Evolutionary conservation across 2,888 invertebrate genomes (phyloP).

Genomic region (Nemapogon koenigi): DNA sequence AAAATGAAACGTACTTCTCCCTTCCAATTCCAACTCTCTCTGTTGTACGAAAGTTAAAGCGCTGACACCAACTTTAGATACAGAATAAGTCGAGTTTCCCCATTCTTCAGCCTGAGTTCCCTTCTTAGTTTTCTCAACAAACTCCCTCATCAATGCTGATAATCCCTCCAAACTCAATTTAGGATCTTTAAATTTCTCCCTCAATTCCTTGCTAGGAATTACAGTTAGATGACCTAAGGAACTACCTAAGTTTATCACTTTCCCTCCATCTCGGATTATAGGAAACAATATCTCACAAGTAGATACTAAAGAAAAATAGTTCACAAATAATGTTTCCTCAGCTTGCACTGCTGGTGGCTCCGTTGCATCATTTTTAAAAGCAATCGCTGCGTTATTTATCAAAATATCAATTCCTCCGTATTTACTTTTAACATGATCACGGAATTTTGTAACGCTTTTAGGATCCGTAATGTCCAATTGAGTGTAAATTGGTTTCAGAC

Average conservation of each 20-base stretch:
- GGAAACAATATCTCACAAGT: slow-evolving; percentile 76
- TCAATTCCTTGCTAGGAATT: slow-evolving; percentile 62
- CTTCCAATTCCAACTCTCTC: slow-evolving; percentile 33
- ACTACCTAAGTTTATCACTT: slow-evolving; percentile 79
- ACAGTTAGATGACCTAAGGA: slow-evolving; percentile 64
- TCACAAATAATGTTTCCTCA: slow-evolving; percentile 70
- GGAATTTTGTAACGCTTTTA: slow-evolving; percentile 64
- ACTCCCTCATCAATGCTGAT: slow-evolving; percentile 69
- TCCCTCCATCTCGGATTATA: slow-evolving; percentile 69
- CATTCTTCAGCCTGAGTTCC: slow-evolving; percentile 49
- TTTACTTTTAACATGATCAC: slow-evolving; percentile 62
- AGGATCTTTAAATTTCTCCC: slow-evolving; percentile 53
- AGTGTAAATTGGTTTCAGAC: slow-evolving; percentile 65
- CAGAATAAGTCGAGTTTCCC: slow-evolving; percentile 70
- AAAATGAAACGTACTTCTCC: slow-evolving; percentile 27
- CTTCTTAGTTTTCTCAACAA: slow-evolving; percentile 62
- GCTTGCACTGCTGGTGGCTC: slow-evolving; percentile 74
- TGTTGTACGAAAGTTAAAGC: slow-evolving; percentile 75
- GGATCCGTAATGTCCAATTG: slow-evolving; percentile 72
- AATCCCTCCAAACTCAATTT: slow-evolving; percentile 64
- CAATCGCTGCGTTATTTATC: slow-evolving; percentile 80
- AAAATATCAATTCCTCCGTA: slow-evolving; percentile 75
- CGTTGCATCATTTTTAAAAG: slow-evolving; percentile 64
- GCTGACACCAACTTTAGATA: slow-evolving; percentile 77
- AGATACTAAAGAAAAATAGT: slow-evolving; percentile 71